These are phyloP conservation scores for Halesus radiatus DNA, from an alignment of 1,140 invertebrate genomes.

Conservation along the genomic window DNA sequence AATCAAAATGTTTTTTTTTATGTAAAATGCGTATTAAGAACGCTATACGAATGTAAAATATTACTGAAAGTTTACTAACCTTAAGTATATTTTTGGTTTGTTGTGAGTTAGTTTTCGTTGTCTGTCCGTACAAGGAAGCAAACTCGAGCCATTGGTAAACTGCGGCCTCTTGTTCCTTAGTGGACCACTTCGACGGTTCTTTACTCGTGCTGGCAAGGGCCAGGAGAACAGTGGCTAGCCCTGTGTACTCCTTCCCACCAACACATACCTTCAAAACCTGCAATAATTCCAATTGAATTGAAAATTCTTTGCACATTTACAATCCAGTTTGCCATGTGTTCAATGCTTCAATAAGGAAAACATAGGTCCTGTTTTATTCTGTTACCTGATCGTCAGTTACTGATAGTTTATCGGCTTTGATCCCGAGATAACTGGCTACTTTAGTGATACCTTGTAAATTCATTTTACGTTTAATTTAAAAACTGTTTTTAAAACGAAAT, in stretches of 20 bases:
- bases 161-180: conserved; percentile 7
- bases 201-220: conserved; percentile 33
- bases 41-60: no score
- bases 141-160: conserved; percentile 55
- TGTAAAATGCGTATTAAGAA: no score
- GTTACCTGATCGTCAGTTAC: conserved; percentile 24
- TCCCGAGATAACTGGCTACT: conserved; percentile 16
- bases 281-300: neutral
- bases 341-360: neutral
- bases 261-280: neutral
- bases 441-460: neutral
- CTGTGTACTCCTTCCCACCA: conserved; percentile 32
- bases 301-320: neutral
- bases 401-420: neutral
- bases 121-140: conserved; percentile 33
- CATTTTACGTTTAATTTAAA: conserved; percentile 2
- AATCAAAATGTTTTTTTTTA: no score
- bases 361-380: neutral
- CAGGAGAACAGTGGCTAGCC: conserved; percentile 38
- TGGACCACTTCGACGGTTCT: neutral
- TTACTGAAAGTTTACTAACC: conserved; percentile 52
- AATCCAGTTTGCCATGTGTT: neutral
- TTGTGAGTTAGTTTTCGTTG: conserved; percentile 51
- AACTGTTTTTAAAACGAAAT: neutral
- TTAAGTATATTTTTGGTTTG: conserved; percentile 62